Percentiles rank a stretch among this genome's conserved stretches.
Conservation (phyloP, 1,140 invertebrate genomes). For the Scaptodrosophila lebanonensis region DNA sequence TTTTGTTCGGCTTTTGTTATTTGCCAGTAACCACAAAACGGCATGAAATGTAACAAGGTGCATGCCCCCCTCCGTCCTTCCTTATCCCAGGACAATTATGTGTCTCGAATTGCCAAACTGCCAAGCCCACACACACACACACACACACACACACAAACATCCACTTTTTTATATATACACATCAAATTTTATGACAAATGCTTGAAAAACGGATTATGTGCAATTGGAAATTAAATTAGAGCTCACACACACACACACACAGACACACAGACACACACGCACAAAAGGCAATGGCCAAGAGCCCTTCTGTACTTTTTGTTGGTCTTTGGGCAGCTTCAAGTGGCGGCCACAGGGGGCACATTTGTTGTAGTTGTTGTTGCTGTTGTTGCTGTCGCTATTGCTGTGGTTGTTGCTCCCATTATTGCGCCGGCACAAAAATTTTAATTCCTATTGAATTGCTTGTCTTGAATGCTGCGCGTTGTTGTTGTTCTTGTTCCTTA, state of each 20-base stretch:
- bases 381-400: conserved; percentile 26
- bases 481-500: conserved; percentile 30
- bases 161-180: conserved; percentile 50
- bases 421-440: conserved; percentile 58
- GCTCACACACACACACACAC: conserved; percentile 22
- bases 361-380: conserved; percentile 13
- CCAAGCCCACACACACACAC: neutral
- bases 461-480: too few species aligned
- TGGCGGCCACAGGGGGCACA: conserved; percentile 37
- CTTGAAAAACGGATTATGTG: conserved; percentile 68
- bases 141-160: neutral
- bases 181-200: conserved; percentile 71
- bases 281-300: conserved; percentile 14
- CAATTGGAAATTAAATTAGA: conserved; percentile 73
- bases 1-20: conserved; percentile 12
- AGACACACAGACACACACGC: neutral
- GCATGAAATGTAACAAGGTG: conserved; percentile 19
- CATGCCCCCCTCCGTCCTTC: neutral
- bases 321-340: conserved; percentile 34
- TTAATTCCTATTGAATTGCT: conserved; percentile 59
- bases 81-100: conserved; percentile 35
- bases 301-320: conserved; percentile 2
- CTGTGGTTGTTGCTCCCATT: conserved; percentile 8
- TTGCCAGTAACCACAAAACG: conserved; percentile 17
- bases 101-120: too few species aligned